Base-by-base conservation (phyloP, 2,888 invertebrate genomes). In the Coenonympha glycerion region DNA sequence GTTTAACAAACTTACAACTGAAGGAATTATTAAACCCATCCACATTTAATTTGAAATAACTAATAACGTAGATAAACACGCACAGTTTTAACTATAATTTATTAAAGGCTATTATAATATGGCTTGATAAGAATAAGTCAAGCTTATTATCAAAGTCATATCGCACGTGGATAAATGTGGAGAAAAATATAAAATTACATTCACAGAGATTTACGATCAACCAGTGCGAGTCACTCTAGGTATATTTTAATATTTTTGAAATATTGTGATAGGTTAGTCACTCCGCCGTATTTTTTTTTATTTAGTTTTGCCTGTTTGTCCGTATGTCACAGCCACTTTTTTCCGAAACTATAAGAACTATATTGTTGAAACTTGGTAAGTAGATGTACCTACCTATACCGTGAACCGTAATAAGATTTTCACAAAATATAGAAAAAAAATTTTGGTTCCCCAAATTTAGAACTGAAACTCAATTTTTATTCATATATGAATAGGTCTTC, bases 111-210 rank as follows among this genome's bases (percentile, higher is more conserved):
- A 9, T n/a, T n/a, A n/a, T n/a, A n/a, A n/a, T 4, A 16, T 6
- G 11, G 16, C 16, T 40, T 41, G 41, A 11, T 41, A 41, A 41
- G 28, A 28, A 11, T 41, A 41, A 41, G 28, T 28, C 41, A 41
- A 16, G 28, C 6, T 24, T 28, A 6, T 41, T 28, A 41, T 41
- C 41, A 28, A 18, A 16, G 26, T 6, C 26, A 18, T 41, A 28
- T 26, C 28, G n/a, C 26, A 41, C 18, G 13, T n/a, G 41, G 41
- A 41, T 41, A 41, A 41, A 41, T 28, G 41, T 11, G 24, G 9
- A 24, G 26, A 28, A 28, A 28, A 41, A 28, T 26, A 41, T 41
- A 41, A 41, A 41, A 41, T 41, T 41, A 41, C 28, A 26, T 19
- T 18, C 28, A 11, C 18, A 39, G 18, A 18, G 41, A 41, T 41